These are phyloP conservation scores for Trididemnum clinides DNA, from an alignment of 23 tunicate genomes.

Conservation along the genomic window DNA sequence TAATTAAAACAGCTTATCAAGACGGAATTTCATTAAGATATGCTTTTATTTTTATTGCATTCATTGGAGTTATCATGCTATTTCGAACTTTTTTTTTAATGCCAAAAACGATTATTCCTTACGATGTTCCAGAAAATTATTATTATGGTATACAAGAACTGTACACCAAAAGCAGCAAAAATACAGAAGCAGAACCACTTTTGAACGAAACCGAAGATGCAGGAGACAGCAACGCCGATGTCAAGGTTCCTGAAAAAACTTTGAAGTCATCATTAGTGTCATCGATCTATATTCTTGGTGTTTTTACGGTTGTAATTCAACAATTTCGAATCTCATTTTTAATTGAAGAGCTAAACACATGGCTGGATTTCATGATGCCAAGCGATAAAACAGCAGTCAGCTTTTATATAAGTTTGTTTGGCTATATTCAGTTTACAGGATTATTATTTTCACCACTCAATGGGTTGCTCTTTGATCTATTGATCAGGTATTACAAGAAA, in stretches of 20 bases:
- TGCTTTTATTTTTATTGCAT: not conserved
- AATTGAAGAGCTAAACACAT: not conserved
- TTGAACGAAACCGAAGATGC: too few relatives aligned
- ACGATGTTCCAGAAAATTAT: not conserved
- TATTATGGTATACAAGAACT: conserved; percentile 22
- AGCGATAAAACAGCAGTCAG: not conserved
- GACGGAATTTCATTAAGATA: not conserved
- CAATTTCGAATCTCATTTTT: not conserved
- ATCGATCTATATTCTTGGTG: not conserved
- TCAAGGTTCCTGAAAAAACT: not conserved
- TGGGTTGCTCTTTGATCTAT: not conserved
- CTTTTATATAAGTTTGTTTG: not conserved
- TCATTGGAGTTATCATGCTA: not conserved
- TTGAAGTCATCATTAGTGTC: not conserved
- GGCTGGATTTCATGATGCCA: not conserved
- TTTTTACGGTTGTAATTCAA: not conserved
- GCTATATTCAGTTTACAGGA: not conserved
- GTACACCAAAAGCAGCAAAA: not conserved
- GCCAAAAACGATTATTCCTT: conserved; percentile 25
- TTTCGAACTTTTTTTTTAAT: conserved; percentile 36
- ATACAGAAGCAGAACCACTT: not conserved
- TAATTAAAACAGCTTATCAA: conserved; percentile 14
- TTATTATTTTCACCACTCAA: not conserved
- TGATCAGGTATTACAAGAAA: not conserved
- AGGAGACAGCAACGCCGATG: not conserved